These are phyloP conservation scores for Numida meleagris DNA, from an alignment of 2,113 vertebrate genomes.

Conservation along the genomic window DNA sequence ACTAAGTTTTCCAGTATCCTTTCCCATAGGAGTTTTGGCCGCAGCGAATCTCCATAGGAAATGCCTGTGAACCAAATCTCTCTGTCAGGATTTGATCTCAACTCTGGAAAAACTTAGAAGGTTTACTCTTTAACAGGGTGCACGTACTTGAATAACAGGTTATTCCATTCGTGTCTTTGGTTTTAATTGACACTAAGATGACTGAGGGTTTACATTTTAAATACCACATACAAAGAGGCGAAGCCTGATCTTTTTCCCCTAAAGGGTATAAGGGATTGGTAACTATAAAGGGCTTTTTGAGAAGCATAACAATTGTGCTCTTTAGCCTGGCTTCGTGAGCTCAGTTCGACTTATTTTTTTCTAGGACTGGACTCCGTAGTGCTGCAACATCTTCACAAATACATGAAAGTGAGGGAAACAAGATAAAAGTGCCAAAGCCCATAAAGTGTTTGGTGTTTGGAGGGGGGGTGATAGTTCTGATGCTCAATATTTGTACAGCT, in stretches of 20 bases:
- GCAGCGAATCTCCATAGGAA: background rate
- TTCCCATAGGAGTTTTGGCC: background rate
- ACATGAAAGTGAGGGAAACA: constrained; percentile 67
- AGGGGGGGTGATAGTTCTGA: constrained; percentile 43
- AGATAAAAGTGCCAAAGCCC: constrained; percentile 55
- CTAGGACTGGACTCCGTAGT: constrained; percentile 64
- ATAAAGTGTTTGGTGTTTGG: constrained; percentile 35
- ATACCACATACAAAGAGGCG: background rate
- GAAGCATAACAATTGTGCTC: constrained; percentile 24
- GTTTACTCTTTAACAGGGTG: background rate
- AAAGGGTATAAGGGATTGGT: background rate
- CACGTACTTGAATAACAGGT: constrained; percentile 23
- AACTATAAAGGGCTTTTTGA: background rate
- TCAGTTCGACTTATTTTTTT: constrained; percentile 52
- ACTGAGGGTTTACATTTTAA: constrained; percentile 19
- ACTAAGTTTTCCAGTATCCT: background rate
- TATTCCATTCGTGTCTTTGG: constrained; percentile 43
- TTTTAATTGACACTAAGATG: constrained; percentile 18
- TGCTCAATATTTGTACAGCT: constrained; percentile 76
- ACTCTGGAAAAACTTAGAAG: background rate
- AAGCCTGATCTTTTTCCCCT: background rate
- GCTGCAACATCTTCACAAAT: constrained; percentile 54
- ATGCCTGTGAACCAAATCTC: background rate
- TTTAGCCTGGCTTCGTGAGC: background rate
- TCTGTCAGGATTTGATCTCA: background rate